Evolutionary conservation across 2,113 vertebrate species (phyloP).

Genomic region (Eulemur macaco): DNA sequence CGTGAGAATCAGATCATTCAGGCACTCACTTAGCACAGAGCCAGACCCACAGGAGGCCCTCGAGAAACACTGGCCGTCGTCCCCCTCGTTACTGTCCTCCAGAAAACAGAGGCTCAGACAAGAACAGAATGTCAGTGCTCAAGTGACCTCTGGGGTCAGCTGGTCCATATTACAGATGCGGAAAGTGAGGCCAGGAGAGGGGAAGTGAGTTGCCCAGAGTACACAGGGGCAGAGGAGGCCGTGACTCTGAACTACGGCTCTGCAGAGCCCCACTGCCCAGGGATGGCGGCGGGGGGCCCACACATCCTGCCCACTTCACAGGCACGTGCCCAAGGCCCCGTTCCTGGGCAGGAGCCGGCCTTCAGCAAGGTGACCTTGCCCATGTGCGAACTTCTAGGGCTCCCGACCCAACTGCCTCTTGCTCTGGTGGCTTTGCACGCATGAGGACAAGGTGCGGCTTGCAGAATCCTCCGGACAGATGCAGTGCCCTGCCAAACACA

Average conservation of each 20-base stretch:
- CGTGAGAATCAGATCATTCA: background rate
- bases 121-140: background rate
- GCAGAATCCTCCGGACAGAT: background rate
- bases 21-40: background rate
- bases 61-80: background rate
- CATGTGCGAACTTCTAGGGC: background rate
- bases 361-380: constrained; percentile 19
- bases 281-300: too few relatives aligned
- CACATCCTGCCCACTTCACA: background rate
- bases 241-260: background rate
- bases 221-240: background rate
- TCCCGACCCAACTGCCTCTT: background rate
- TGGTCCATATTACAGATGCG: background rate
- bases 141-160: background rate
- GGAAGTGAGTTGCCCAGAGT: background rate
- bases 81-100: background rate
- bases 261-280: background rate
- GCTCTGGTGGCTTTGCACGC: background rate
- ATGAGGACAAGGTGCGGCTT: background rate
- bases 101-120: background rate
- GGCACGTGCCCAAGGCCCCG: background rate
- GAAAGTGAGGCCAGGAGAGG: background rate
- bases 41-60: background rate
- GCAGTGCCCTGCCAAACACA: background rate
- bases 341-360: background rate